These are phyloP conservation scores for Seriola dumerili DNA, from an alignment of 2,113 vertebrate species.

Conservation along the genomic window DNA sequence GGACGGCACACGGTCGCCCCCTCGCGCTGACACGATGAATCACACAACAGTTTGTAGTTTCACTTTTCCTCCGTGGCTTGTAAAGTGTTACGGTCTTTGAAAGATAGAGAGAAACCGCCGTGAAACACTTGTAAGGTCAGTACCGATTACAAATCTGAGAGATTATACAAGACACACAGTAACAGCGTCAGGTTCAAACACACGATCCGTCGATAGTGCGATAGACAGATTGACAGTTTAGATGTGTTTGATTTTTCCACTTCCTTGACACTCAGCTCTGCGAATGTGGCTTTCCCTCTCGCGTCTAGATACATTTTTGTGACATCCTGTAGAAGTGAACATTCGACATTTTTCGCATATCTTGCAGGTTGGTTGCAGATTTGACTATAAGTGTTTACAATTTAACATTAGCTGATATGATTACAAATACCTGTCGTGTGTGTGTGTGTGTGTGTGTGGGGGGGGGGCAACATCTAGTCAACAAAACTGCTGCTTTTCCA, in stretches of 20 bases:
- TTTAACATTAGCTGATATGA: background rate
- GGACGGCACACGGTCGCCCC: constrained; percentile 33
- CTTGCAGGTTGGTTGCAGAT: background rate
- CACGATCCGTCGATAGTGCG: constrained; percentile 1
- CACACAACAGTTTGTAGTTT: constrained; percentile 53
- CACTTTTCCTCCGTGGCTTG: constrained; percentile 65
- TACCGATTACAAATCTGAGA: background rate
- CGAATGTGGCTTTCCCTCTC: constrained; percentile 19
- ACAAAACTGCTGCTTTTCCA: background rate
- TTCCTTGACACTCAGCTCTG: constrained; percentile 69
- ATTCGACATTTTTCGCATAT: background rate
- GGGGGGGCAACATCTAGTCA: background rate
- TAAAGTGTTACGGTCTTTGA: constrained; percentile 45
- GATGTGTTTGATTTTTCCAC: constrained; percentile 53
- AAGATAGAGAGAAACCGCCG: background rate
- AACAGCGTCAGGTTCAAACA: rapidly evolving
- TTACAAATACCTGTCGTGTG: too few relatives aligned
- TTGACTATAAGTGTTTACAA: background rate
- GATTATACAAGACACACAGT: background rate
- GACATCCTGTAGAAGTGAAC: constrained; percentile 6
- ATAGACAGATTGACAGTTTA: constrained; percentile 14
- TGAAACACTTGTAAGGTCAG: constrained; percentile 62
- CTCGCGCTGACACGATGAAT: constrained; percentile 5
- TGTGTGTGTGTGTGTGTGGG: too few relatives aligned
- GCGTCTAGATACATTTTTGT: background rate